Base-by-base conservation (phyloP, 2,113 vertebrate species). In the Silurus meridionalis region DNA sequence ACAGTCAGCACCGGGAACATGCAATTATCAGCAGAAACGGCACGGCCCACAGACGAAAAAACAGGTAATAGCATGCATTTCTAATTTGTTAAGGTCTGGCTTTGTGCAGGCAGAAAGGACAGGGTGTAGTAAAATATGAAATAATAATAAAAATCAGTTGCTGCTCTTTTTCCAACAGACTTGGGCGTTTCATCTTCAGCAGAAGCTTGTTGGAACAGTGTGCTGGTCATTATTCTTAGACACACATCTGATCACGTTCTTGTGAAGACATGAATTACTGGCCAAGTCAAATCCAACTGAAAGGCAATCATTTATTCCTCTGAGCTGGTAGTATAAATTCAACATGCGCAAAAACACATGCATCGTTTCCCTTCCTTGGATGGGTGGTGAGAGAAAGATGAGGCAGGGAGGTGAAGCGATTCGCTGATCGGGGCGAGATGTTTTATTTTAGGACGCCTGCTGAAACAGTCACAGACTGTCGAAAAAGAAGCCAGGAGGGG, bases 161-260 rank as follows among this genome's bases (percentile, higher is more conserved):
- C 28, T 77, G 86, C 74, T 80, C 71, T 80, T 88, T 88, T 90
- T 88, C 25, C 80, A 84, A 82, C 84, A 86, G 87, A 90, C 82
- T 82, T 57, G 25, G 83, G 82, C n/a, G 60, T 90, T 90, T 88
- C 53, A 48, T 90, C 84, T 84, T 80, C 25, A 1, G 71, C 57
- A 25, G 79, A 17, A 79, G 64, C 83, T 28, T 61, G 52, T 84
- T 58, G 81, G 80, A 77, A 75, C 80, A 66, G 71, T 15, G 21
- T 19, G 58, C 58, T 23, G 55, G 66, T 85, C 83, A 87, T 89
- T 89, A 87, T 53, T 83, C 85, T 89, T 87, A 67, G 5, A 58
- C 80, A 85, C 84, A 87, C 88, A 86, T 87, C 84, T 89, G 88
- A 89, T 89, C 86, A 83, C 83, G 85, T 89, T 79, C 88, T 87